Percentiles rank a stretch among this genome's conserved stretches.
Conservation (phyloP, 2,888 invertebrate genomes). For the Nematopogon swammerdamellus region DNA sequence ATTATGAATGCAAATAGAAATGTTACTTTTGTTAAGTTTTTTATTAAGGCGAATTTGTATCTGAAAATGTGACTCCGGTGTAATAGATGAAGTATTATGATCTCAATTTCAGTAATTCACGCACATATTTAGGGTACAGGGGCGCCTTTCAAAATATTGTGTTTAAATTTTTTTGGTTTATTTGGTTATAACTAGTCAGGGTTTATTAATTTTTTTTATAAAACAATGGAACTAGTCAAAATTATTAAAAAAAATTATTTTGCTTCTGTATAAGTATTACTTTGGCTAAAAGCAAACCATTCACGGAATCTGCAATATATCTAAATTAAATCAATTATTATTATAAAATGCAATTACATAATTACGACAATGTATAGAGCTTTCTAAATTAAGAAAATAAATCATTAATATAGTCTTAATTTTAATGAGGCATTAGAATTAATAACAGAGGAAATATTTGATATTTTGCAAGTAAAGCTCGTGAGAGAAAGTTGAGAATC, state of each 20-base stretch:
- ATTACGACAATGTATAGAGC: conserved; percentile 56
- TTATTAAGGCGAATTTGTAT: no score
- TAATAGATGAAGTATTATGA: no score
- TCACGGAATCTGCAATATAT: conserved; percentile 5
- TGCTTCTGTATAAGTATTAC: conserved; percentile 15
- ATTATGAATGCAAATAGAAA: conserved; percentile 19
- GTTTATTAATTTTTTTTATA: conserved; percentile 26
- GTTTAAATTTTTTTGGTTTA: no score
- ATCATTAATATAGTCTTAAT: conserved; percentile 27
- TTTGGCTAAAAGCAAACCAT: background rate
- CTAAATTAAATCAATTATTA: conserved; percentile 56
- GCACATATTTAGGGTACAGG: no score
- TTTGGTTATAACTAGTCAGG: conserved; percentile 43
- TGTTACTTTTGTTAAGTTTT: conserved; percentile 18
- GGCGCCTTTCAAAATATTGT: no score
- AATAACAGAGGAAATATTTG: conserved; percentile 1
- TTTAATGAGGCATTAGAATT: conserved; percentile 18
- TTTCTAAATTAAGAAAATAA: conserved; percentile 49
- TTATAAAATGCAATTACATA: conserved; percentile 43
- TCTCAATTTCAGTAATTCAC: no score
- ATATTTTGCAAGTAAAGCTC: background rate
- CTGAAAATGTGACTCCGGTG: no score
- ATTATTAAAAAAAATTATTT: conserved; percentile 20
- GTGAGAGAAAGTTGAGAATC: conserved; percentile 22
- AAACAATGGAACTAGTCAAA: conserved; percentile 26